These are phyloP conservation scores for Pseudomyrmex cubaensis DNA, from an alignment of 1,140 invertebrate genomes.

Conservation along the genomic window DNA sequence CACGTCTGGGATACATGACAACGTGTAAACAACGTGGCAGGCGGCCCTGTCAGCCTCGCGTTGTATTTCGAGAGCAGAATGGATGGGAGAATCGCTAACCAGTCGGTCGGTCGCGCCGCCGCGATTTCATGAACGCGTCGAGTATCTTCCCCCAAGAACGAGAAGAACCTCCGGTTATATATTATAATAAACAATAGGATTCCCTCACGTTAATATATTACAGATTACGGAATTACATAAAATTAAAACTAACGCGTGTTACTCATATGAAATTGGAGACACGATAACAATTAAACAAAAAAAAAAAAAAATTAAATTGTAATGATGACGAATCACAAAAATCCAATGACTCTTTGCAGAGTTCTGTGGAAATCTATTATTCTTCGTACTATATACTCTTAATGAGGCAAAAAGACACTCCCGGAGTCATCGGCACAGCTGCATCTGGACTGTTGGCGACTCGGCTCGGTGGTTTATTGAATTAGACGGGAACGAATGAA, in stretches of 20 bases:
- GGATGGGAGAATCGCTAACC: constrained; percentile 61
- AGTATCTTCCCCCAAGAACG: constrained; percentile 18
- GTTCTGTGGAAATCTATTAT: constrained; percentile 74
- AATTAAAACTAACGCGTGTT: too few species aligned
- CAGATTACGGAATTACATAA: too few species aligned
- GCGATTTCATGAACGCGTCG: constrained; percentile 54
- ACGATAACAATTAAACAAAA: constrained; percentile 4
- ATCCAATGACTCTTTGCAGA: constrained; percentile 48
- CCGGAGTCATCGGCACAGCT: constrained; percentile 68
- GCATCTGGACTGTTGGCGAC: constrained; percentile 65
- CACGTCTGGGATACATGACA: constrained; percentile 67
- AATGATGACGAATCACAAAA: constrained; percentile 60
- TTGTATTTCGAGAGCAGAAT: constrained; percentile 63
- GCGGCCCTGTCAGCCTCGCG: constrained; percentile 64
- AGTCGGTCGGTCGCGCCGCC: constrained; percentile 41
- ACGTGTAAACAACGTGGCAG: constrained; percentile 75
- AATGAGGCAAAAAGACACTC: constrained; percentile 66
- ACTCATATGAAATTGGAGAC: too few species aligned
- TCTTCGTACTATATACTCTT: constrained; percentile 67
- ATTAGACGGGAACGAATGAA: constrained; percentile 69
- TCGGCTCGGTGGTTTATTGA: constrained; percentile 65
- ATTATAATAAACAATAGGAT: not conserved
- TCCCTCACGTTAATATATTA: too few species aligned
- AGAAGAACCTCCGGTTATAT: constrained; percentile 7
- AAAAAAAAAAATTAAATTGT: constrained; percentile 44